A percentile compares a stretch with the other conserved stretches of the same genome.
These are phyloP conservation scores for Eulithis prunata DNA, from an alignment of 2,888 invertebrate genomes.

Conservation along the genomic window DNA sequence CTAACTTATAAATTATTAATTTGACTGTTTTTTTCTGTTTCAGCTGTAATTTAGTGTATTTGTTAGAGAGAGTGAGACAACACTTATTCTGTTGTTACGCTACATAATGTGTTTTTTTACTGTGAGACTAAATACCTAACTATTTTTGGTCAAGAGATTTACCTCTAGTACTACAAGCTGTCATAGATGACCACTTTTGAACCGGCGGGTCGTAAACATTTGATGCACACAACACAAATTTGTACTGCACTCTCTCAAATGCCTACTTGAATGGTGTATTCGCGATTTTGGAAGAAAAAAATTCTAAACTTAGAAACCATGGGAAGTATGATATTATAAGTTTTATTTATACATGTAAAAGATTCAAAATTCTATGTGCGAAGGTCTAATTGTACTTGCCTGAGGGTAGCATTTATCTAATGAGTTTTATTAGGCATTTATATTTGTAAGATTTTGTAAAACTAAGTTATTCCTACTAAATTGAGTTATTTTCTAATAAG, in stretches of 20 bases:
- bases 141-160: no score
- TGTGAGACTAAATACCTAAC: no score
- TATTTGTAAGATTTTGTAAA: slow-evolving; percentile 16
- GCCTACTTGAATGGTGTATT: slow-evolving; percentile 7
- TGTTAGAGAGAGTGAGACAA: slow-evolving; percentile 24
- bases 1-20: slow-evolving; percentile 32
- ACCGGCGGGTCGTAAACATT: no score
- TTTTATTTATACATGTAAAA: slow-evolving; percentile 9
- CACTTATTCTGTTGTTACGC: not conserved
- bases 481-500: slow-evolving; percentile 4
- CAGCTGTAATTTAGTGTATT: slow-evolving; percentile 43
- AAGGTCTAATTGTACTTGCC: slow-evolving; percentile 21
- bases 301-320: slow-evolving; percentile 7
- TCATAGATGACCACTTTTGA: no score
- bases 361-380: slow-evolving; percentile 16
- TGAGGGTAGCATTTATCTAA: slow-evolving; percentile 33
- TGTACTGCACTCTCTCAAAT: slow-evolving; percentile 4
- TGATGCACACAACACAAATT: not conserved
- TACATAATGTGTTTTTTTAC: no score
- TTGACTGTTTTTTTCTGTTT: slow-evolving; percentile 47
- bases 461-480: slow-evolving; percentile 7
- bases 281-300: slow-evolving; percentile 5
- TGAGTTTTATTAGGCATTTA: slow-evolving; percentile 26
- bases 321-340: slow-evolving; percentile 20
- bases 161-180: no score